Base-by-base conservation (phyloP, 2,113 vertebrate species). In the Paralichthys olivaceus region DNA sequence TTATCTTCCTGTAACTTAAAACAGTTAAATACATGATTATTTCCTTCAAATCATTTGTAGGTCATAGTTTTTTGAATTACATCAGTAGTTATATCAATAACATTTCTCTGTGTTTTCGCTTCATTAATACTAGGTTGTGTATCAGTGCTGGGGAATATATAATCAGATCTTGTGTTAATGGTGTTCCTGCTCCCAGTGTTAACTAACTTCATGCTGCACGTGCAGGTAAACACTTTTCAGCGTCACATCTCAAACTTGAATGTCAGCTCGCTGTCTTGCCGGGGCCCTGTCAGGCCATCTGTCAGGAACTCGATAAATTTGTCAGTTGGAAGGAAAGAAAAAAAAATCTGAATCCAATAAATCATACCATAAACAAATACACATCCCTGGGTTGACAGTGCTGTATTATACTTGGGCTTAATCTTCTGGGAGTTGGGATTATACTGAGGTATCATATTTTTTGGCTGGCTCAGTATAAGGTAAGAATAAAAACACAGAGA, bases 281-380 rank as follows among this genome's bases (percentile, higher is more conserved):
- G 7, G 47, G 8, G 29, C 51, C 28, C 86, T 84, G 86, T 85
- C 88, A 80, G 69, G 25, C 80, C 81, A 85, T 89, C 85, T 89
- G 83, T 92, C 87, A 87, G 5, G 62, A 90, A 88, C 81, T 86
- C 87, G 86, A 89, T 90, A 84, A 56, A 89, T 90, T 90, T 92
- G 84, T 87, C 83, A 87, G 86, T 59, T 77, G 43, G 34, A 63
- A 26, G 49, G 29, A 53, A 29, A 53, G 13, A 15, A 23, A 29
- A 59, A 29, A 69, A 69, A 69, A 72, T 43, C 72, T 72, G 77
- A 90, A 92, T 91, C 78, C 80, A 91, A 90, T 91, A 91, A 86
- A 89, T 92, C 88, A 87, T 86, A 90, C 80, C 75, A 73, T 90
- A 88, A 91, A 90, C 86, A 89, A 90, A 90, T 87, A 80, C 84